Evolutionary conservation across 2,888 invertebrate species (phyloP).

Genomic region (Galerucella calmariensis): DNA sequence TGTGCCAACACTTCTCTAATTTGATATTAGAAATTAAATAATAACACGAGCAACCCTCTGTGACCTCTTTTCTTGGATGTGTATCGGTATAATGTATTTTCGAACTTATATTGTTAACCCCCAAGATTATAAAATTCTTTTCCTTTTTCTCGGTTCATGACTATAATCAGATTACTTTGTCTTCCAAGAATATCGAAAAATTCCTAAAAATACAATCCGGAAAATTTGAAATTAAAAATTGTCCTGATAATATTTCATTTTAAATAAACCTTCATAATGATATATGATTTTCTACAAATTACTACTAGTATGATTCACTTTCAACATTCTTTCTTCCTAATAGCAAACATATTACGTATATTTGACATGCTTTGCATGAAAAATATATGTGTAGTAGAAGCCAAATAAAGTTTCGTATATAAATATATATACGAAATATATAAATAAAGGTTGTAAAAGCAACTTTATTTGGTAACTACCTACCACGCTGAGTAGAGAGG

Average conservation of each 20-base stretch:
- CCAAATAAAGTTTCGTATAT: no score
- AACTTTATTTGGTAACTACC: no score
- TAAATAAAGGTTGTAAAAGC: no score
- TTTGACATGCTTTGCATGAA: no score
- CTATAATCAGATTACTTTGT: constrained; percentile 15
- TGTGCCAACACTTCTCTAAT: constrained; percentile 43
- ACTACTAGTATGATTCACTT: no score
- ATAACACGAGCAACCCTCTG: constrained; percentile 40
- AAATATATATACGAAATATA: no score
- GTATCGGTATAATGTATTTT: constrained; percentile 17
- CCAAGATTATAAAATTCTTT: constrained; percentile 17
- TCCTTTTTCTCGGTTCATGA: constrained; percentile 1
- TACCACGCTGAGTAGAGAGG: no score
- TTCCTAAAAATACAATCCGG: background rate
- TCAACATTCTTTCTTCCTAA: no score
- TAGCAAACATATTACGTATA: no score
- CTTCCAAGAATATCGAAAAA: background rate
- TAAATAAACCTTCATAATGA: background rate
- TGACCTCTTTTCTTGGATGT: constrained; percentile 27
- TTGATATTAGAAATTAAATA: constrained; percentile 50
- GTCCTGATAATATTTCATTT: background rate
- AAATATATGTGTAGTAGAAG: no score
- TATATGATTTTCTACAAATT: no score
- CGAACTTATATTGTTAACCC: constrained; percentile 9
- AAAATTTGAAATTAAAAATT: background rate